Evolutionary conservation across 2,888 invertebrate species (phyloP).

Genomic region (Leptinotarsa juncta): DNA sequence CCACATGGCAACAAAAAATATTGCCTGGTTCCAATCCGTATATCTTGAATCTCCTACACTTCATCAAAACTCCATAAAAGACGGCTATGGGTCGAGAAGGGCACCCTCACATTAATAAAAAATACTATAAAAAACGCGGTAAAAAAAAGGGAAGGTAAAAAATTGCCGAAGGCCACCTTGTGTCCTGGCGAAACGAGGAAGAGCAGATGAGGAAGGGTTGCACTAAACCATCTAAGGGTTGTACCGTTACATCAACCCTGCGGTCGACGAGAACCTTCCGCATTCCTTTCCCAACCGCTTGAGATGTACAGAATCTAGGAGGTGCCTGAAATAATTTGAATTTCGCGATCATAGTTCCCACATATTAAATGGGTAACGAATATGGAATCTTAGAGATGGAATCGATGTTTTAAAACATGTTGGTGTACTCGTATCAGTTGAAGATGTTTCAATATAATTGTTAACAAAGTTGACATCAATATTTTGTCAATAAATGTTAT

Average conservation of each 20-base stretch:
- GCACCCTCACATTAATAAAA: slow-evolving; percentile 37
- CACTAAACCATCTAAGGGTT: slow-evolving; percentile 57
- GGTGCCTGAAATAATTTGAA: background rate
- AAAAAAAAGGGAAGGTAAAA: slow-evolving; percentile 52
- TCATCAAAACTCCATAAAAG: slow-evolving; percentile 38
- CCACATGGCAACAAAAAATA: slow-evolving; percentile 38
- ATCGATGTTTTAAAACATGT: no score
- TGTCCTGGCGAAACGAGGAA: slow-evolving; percentile 47
- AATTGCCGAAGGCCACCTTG: slow-evolving; percentile 54
- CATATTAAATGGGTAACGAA: no score
- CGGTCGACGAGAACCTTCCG: slow-evolving; percentile 55
- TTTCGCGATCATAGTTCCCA: no score
- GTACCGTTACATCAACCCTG: slow-evolving; percentile 58
- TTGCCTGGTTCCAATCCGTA: slow-evolving; percentile 38
- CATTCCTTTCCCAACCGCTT: slow-evolving; percentile 52
- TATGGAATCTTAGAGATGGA: no score
- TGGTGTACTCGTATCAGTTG: no score
- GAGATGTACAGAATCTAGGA: slow-evolving; percentile 7
- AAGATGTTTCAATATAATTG: no score
- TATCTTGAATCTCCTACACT: slow-evolving; percentile 33
- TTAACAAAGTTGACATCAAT: no score
- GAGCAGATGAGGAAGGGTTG: slow-evolving; percentile 54
- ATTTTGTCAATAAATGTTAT: no score
- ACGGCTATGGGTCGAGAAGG: slow-evolving; percentile 27
- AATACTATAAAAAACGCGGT: slow-evolving; percentile 44